phyloP scores from a whole-genome alignment of 1,140 invertebrate species.

The Gonatopus flavifemur region DNA sequence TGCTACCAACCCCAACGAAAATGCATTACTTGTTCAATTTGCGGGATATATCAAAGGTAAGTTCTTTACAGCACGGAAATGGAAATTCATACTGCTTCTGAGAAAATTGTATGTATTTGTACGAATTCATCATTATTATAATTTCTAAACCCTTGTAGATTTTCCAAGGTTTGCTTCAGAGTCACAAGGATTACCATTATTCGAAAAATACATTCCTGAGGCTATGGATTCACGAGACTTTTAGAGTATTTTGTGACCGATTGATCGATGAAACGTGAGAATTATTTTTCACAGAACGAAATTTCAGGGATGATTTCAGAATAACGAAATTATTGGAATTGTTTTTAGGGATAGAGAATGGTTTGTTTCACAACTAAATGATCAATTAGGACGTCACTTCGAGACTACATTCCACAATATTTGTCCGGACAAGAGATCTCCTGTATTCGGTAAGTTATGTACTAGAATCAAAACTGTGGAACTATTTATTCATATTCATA shows the following conservation, averaged over 20 bases:
- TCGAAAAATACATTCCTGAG: conserved; percentile 69
- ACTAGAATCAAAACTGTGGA: no score
- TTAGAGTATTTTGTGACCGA: conserved; percentile 80
- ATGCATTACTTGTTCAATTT: conserved; percentile 89
- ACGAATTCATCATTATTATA: neutral
- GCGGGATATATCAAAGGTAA: conserved; percentile 79
- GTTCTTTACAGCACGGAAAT: neutral
- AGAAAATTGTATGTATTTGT: no score
- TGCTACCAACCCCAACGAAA: conserved; percentile 83
- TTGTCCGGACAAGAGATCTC: conserved; percentile 74
- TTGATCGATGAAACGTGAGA: conserved; percentile 73
- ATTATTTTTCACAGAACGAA: no score
- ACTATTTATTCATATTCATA: no score
- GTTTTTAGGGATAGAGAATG: conserved; percentile 69
- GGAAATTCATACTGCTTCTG: neutral
- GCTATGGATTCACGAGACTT: conserved; percentile 83
- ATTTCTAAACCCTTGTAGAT: conserved; percentile 49
- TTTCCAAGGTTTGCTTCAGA: conserved; percentile 75
- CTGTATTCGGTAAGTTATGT: conserved; percentile 76
- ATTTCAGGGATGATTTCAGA: conserved; percentile 5
- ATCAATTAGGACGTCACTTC: conserved; percentile 73
- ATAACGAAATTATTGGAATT: neutral
- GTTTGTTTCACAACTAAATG: conserved; percentile 71
- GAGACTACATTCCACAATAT: conserved; percentile 76
- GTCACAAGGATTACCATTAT: conserved; percentile 73